Evolutionary conservation across 1,140 invertebrate species (phyloP).

Genomic region (Hydropsyche tenuis): DNA sequence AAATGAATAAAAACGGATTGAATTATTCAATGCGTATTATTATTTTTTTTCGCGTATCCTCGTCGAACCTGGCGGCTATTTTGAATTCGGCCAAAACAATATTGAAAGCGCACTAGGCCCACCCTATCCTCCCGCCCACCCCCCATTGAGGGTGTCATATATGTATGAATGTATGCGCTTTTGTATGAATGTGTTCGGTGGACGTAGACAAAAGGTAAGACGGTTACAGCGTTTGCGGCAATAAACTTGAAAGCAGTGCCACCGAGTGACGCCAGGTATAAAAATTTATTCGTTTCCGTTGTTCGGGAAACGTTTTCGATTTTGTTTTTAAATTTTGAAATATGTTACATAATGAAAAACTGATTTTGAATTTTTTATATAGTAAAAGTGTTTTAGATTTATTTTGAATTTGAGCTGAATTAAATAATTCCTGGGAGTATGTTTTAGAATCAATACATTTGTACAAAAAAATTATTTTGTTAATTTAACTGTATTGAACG

Average conservation of each 20-base stretch:
- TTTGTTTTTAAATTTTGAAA: too few species aligned
- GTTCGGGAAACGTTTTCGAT: too few species aligned
- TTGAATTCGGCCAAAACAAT: constrained; percentile 35
- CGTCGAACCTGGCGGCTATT: constrained; percentile 7
- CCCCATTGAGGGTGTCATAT: constrained; percentile 20
- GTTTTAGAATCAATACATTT: too few species aligned
- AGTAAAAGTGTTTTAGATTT: too few species aligned
- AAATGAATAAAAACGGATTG: constrained; percentile 18
- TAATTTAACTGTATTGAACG: too few species aligned
- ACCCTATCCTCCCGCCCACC: too few species aligned
- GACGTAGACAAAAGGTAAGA: constrained; percentile 38
- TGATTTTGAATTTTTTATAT: too few species aligned
- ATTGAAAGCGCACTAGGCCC: constrained; percentile 20
- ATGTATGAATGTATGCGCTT: not conserved
- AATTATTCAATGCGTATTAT: constrained; percentile 26
- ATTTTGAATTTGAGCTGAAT: too few species aligned
- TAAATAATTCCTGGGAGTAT: too few species aligned
- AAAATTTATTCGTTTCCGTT: too few species aligned
- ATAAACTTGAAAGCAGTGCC: constrained; percentile 23
- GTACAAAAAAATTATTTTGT: too few species aligned
- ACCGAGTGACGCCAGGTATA: not conserved
- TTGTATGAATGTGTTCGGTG: constrained; percentile 3
- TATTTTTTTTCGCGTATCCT: not conserved
- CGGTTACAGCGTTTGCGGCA: constrained; percentile 33
- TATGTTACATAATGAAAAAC: too few species aligned